A percentile compares a stretch with the other conserved stretches of the same genome.
phyloP scores from a whole-genome alignment of 2,113 vertebrate genomes.

The Cryptotis parvus region DNA sequence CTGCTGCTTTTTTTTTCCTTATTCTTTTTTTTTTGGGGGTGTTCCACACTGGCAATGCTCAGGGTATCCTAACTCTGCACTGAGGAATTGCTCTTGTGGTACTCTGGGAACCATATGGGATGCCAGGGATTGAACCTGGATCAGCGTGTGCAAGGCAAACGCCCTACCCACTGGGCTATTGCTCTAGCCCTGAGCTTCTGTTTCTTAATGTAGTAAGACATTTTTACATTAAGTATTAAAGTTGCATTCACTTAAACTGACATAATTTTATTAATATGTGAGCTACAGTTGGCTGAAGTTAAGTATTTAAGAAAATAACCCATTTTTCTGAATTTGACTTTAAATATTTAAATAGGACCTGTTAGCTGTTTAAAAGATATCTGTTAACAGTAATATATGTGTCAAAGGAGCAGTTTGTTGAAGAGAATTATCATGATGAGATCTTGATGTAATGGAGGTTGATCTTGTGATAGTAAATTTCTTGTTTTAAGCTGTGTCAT shows the following conservation, averaged over 20 bases:
- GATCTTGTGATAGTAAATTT: slow-evolving; percentile 61
- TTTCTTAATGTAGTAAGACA: slow-evolving; percentile 22
- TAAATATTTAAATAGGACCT: slow-evolving; percentile 14
- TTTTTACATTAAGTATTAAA: slow-evolving; percentile 40
- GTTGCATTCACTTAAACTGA: slow-evolving; percentile 4
- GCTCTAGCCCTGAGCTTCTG: too few relatives aligned
- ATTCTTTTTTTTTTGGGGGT: too few relatives aligned
- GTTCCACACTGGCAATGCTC: too few relatives aligned
- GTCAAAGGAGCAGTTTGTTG: slow-evolving; percentile 13
- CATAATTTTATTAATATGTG: slow-evolving; percentile 12
- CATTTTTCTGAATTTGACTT: slow-evolving; percentile 18
- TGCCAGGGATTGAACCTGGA: too few relatives aligned
- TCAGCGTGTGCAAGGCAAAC: too few relatives aligned
- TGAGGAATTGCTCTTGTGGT: too few relatives aligned
- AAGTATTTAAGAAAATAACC: not conserved
- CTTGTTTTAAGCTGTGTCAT: slow-evolving; percentile 23
- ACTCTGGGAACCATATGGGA: too few relatives aligned
- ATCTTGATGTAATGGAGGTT: slow-evolving; percentile 43
- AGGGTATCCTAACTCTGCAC: too few relatives aligned
- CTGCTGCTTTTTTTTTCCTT: too few relatives aligned
- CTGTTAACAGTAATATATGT: slow-evolving; percentile 30
- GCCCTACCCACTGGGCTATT: too few relatives aligned
- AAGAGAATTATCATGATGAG: not conserved
- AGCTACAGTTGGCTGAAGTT: slow-evolving; percentile 5
- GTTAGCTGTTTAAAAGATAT: not conserved